phyloP scores from a whole-genome alignment of 2,797 vertebrate genomes.

The Garrulus glandarius region DNA sequence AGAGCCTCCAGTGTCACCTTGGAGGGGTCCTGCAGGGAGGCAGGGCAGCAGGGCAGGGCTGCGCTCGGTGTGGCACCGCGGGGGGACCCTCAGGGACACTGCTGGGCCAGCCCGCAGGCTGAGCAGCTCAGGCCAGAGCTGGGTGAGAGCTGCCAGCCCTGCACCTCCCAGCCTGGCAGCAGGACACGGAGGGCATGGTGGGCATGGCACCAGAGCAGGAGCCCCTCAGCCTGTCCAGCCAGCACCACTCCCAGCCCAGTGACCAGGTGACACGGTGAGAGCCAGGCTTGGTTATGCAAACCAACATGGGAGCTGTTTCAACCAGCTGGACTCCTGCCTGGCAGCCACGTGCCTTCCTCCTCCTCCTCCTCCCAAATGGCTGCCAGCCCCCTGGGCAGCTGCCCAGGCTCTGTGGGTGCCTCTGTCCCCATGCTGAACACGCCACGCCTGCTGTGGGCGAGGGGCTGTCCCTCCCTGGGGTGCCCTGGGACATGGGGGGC shows the following conservation, averaged over 20 bases:
- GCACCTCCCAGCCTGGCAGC: neutral
- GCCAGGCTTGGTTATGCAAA: neutral
- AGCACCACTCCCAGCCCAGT: neutral
- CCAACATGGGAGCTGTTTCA: neutral
- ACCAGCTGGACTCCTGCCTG: slow-evolving; percentile 16
- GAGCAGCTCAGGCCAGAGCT: neutral
- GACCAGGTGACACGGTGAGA: neutral
- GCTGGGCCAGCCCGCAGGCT: neutral
- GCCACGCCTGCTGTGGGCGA: neutral
- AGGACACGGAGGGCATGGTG: rapidly evolving
- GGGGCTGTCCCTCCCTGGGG: neutral
- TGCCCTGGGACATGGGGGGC: rapidly evolving
- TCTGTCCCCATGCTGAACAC: neutral
- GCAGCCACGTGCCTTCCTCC: slow-evolving; percentile 44
- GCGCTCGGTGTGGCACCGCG: rapidly evolving
- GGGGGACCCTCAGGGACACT: neutral
- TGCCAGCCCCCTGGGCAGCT: neutral
- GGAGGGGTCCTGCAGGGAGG: neutral
- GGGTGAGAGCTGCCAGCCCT: neutral
- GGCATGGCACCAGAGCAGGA: neutral
- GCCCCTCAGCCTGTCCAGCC: neutral
- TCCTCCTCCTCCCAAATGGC: neutral
- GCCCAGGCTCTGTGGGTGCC: neutral
- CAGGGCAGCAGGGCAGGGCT: rapidly evolving
- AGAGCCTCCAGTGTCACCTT: neutral